Base-by-base conservation (phyloP, 1,140 invertebrate species). In the Papilio polytes region DNA sequence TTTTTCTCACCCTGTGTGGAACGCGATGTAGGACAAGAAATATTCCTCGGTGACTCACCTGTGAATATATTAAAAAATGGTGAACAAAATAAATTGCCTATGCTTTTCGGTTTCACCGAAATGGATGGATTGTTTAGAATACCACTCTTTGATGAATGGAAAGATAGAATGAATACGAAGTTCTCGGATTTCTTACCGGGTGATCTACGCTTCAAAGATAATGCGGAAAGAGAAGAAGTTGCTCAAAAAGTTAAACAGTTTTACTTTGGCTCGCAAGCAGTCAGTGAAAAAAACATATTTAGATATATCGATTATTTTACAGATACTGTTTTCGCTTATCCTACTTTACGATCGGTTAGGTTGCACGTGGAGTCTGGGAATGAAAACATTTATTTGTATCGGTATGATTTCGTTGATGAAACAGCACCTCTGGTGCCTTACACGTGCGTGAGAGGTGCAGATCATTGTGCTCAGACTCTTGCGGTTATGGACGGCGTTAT, bases 1-100 rank as follows among this genome's bases (percentile, higher is more conserved):
- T 53, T 86, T 13, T 88, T 90, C 70, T 56, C 76, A 51, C 92
- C 92, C 12, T 93, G 92, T 79, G 83, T 93, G 22, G 92, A 93
- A 78, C 81, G 86, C 18, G 83, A 90, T 66, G 80, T 82, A 2
- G 88, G 87, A 6, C 78, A 84, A 82, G 90, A 90, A 84, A 85
- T 59, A 51, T 88, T 94, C 84, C 80, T 92, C 13, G 77, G 82
- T 4, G 85, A 92, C 10, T 77, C 82, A 66, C 91, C 91, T 15
- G 63, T 86, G 3, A 87, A 87, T 86, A 89, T 91, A 59, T 56
- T 93, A 80, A 84, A 85, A 76, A 85, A 79, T 8, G 88, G 90
- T 1, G 73, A 89, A 18, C 90, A 88, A 81, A 63, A 66, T 13
- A 90, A 90, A 72, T 36, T 89, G 18, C 91, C 90, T 0, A 80